phyloP scores from a whole-genome alignment of 2,113 vertebrate genomes.

The Ailurus styani region DNA sequence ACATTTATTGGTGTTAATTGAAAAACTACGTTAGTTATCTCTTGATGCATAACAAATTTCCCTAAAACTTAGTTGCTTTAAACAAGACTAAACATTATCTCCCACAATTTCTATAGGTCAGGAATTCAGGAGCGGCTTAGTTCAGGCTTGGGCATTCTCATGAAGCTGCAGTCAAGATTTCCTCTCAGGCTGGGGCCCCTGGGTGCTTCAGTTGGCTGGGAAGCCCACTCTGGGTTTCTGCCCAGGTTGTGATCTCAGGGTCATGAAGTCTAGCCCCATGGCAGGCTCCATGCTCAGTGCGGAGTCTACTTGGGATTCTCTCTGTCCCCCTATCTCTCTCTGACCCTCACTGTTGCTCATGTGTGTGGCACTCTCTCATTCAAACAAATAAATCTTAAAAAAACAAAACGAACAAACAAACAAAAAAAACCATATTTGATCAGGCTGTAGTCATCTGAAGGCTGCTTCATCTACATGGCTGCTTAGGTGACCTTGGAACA shows the following conservation, averaged over 20 bases:
- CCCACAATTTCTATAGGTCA: not conserved
- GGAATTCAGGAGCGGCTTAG: not conserved
- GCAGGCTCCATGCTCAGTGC: not conserved
- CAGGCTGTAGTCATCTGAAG: not conserved
- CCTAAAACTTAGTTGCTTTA: not conserved
- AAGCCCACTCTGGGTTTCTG: not conserved
- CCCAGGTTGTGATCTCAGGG: not conserved
- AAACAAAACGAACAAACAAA: too few species aligned
- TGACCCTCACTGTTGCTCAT: not conserved
- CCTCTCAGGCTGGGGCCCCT: not conserved
- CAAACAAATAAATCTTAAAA: not conserved
- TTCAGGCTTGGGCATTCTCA: not conserved
- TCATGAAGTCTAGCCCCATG: not conserved
- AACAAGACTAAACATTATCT: not conserved
- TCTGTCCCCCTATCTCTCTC: not conserved
- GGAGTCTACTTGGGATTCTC: not conserved
- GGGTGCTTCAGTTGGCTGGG: not conserved
- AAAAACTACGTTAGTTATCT: not conserved
- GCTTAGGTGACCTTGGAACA: not conserved
- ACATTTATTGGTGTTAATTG: not conserved
- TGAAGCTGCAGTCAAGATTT: not conserved
- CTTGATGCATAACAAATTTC: not conserved
- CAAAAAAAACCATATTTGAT: not conserved
- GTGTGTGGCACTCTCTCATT: not conserved
- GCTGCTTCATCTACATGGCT: not conserved